Percentiles rank a stretch among this genome's conserved stretches.
phyloP scores from a whole-genome alignment of 1,140 invertebrate species.

The Rhizoglyphus robini region DNA sequence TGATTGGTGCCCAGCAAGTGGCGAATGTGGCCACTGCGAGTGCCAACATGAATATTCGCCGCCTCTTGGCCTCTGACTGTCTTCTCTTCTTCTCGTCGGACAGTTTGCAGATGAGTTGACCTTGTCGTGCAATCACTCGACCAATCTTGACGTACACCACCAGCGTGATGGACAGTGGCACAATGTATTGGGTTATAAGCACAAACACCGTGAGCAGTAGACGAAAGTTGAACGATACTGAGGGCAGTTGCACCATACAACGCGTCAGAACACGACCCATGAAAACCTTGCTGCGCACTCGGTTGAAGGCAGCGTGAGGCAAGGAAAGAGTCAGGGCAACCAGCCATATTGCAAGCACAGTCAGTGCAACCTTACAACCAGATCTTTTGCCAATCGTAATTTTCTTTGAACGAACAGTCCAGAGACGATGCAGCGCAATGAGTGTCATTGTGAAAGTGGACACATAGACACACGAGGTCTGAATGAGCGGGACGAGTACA shows the following conservation, averaged over 20 bases:
- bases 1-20: no score
- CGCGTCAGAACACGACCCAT: conserved; percentile 2
- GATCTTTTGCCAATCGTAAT: conserved; percentile 36
- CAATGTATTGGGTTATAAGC: conserved; percentile 8
- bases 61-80: conserved; percentile 9
- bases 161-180: no score
- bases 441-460: no score
- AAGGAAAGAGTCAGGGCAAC: conserved; percentile 70
- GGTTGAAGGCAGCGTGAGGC: no score
- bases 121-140: no score
- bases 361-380: conserved; percentile 28
- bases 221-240: neutral
- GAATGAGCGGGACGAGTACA: no score
- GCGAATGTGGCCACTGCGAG: no score
- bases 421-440: conserved; percentile 40
- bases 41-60: no score
- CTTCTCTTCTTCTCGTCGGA: conserved; percentile 5
- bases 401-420: neutral
- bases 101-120: conserved; percentile 14
- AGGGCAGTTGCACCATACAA: neutral
- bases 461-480: no score
- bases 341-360: conserved; percentile 58
- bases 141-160: no score
- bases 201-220: conserved; percentile 7
- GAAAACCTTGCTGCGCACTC: no score